Conservation (phyloP, 2,888 invertebrate genomes). For the Rotaria sp. region DNA sequence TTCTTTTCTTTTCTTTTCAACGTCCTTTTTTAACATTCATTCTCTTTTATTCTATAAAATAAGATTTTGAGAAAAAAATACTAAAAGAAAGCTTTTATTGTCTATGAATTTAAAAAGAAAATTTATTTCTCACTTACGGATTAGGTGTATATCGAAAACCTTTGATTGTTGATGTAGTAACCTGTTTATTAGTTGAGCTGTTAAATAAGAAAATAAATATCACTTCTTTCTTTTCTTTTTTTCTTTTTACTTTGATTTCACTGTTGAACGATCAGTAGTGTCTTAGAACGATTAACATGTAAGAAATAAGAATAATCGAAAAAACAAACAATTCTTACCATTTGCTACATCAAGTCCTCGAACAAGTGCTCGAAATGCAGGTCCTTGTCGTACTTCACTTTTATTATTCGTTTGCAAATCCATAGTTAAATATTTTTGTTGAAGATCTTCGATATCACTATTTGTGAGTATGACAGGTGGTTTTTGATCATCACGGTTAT, state of each 20-base stretch:
- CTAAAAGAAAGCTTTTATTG: neutral
- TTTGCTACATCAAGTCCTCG: neutral
- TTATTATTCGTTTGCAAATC: neutral
- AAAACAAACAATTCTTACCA: neutral
- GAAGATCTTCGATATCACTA: slow-evolving; percentile 5
- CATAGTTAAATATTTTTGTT: slow-evolving; percentile 9
- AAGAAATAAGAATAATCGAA: neutral
- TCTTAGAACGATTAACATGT: neutral
- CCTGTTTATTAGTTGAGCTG: neutral
- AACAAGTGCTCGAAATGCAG: slow-evolving; percentile 1
- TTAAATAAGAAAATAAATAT: neutral
- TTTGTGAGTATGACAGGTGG: neutral
- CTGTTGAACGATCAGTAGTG: neutral
- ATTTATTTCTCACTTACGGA: neutral
- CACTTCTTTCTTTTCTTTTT: neutral
- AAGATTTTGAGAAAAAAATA: neutral
- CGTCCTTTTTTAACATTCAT: neutral
- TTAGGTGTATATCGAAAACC: neutral
- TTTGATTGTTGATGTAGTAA: neutral
- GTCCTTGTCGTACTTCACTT: neutral
- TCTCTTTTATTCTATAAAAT: neutral
- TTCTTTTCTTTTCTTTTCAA: neutral
- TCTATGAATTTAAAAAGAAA: neutral
- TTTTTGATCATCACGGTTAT: neutral
- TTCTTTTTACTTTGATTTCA: neutral